Evolutionary conservation across 2,113 vertebrate genomes (phyloP), one percentile per base, ranked within the genome.

Genomic region (Dolichallabes microphthalmus): DNA sequence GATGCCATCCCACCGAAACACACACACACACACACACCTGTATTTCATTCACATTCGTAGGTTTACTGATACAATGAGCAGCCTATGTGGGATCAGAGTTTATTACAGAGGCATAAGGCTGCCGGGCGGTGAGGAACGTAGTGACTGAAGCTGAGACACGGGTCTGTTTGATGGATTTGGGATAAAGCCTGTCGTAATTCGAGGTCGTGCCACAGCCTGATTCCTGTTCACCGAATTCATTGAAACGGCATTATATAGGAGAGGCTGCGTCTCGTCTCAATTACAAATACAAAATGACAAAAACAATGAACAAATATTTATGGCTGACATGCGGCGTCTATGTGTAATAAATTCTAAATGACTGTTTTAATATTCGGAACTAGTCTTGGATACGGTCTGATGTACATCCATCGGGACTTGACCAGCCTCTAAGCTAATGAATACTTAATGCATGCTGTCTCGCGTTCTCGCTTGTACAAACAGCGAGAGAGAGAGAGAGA

Each of bases 351-450:
- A 86, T 78, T 75, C 84, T 63, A 13, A 57, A 77, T 81, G 60
- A 78, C 60, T 74, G 55, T 66, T 76, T 81, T 88, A 85, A 89
- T 89, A 89, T 86, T 85, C 64, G 27, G 71, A 87, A 85, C 85
- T 82, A 71, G 75, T 83, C 25, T 22, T 80, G 52, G 79, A 86
- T 78, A 86, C 19, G 50, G 63, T 83, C 60, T 83, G 71, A 82
- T 66, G 30, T 45, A 69, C 52, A 75, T 86, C 78, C 84, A 55
- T 14, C 22, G 87, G 74, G 77, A 87, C 79, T 57, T 60, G 84
- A 85, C 69, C 50, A 63, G 84, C 79, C 82, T 83, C 74, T 50
- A 85, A 87, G 71, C 50, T 85, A 84, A 90, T 89, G 76, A 87
- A 90, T 84, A 91, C 82, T 83, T 88, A 82, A 88, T 81, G 82